Conservation (phyloP, 2,113 vertebrate genomes). For the Nicator chloris region DNA sequence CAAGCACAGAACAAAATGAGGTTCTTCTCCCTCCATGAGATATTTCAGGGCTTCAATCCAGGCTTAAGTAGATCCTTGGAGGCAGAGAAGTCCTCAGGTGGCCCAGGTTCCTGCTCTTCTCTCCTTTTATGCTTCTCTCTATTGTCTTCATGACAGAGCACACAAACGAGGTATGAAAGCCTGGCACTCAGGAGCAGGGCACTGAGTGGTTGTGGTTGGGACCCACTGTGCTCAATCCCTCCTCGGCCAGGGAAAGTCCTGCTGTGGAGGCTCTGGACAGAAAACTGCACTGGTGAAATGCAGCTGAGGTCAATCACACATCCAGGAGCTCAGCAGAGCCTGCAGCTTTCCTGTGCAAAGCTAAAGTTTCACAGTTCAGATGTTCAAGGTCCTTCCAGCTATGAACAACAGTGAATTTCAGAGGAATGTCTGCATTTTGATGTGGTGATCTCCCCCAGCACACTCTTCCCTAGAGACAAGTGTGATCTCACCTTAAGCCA, state of each 20-base stretch:
- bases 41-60: neutral
- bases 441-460: neutral
- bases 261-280: neutral
- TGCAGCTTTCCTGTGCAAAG: neutral
- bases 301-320: neutral
- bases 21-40: fast-evolving
- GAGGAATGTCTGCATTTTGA: neutral
- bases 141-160: neutral
- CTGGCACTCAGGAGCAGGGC: neutral
- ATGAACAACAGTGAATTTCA: neutral
- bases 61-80: neutral
- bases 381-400: neutral
- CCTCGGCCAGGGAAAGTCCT: neutral
- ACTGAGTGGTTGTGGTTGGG: fast-evolving
- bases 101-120: neutral
- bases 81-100: neutral
- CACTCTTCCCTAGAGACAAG: neutral
- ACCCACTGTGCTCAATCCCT: neutral
- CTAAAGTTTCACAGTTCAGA: neutral
- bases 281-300: neutral
- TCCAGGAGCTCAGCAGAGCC: neutral
- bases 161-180: neutral
- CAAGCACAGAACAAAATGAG: neutral
- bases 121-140: neutral
- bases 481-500: neutral